These are phyloP conservation scores for Neolamprologus kungweensis DNA, from an alignment of 2,113 vertebrate genomes.

Conservation along the genomic window DNA sequence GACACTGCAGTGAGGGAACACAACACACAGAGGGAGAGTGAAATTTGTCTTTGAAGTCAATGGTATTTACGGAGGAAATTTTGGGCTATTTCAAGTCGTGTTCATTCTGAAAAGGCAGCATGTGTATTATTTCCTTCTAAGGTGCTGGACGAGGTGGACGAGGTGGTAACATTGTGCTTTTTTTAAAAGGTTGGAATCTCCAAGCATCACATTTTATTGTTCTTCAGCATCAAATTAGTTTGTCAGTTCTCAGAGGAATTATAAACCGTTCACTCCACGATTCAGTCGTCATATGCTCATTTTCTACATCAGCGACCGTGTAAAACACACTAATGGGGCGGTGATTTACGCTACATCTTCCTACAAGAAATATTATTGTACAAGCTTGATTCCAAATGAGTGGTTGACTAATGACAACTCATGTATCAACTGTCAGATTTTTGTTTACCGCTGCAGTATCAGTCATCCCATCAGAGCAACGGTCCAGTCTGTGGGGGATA, in stretches of 20 bases:
- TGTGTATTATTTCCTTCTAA: background rate
- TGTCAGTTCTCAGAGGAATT: background rate
- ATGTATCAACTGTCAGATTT: constrained; percentile 9
- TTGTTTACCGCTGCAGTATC: constrained; percentile 1
- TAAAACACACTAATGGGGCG: background rate
- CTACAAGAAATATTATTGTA: background rate
- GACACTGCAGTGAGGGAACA: constrained; percentile 35
- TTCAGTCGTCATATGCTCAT: background rate
- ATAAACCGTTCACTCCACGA: rapidly evolving
- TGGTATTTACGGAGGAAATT: constrained; percentile 49
- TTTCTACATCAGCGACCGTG: background rate
- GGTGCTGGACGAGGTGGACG: background rate
- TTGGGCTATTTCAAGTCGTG: constrained; percentile 43
- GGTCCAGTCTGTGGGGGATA: constrained; percentile 22
- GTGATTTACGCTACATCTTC: background rate
- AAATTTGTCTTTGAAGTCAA: constrained; percentile 61
- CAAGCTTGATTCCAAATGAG: constrained; percentile 23
- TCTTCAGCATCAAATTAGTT: background rate
- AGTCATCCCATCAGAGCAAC: background rate
- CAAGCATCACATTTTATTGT: background rate
- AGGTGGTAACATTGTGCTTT: background rate
- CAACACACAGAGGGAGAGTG: constrained; percentile 31
- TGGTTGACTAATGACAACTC: constrained; percentile 19
- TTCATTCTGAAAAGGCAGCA: constrained; percentile 11
- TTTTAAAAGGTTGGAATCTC: background rate